A percentile compares a stretch with the other conserved stretches of the same genome.
These are phyloP conservation scores for Drosophila neonasuta DNA, from an alignment of 2,888 invertebrate species.

Conservation along the genomic window DNA sequence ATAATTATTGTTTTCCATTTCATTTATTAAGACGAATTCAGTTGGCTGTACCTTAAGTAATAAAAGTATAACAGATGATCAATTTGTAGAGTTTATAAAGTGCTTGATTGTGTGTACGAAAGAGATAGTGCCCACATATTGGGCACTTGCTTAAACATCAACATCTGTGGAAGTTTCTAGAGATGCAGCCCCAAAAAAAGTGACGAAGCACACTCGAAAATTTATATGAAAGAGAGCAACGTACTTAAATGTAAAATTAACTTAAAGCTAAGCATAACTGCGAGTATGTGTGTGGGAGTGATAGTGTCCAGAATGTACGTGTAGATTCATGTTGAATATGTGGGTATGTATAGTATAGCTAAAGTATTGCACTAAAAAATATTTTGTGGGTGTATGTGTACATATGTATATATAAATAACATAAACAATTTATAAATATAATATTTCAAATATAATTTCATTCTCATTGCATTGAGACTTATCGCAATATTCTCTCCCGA, in stretches of 20 bases:
- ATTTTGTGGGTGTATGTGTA: constrained; percentile 6
- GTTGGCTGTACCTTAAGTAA: constrained; percentile 18
- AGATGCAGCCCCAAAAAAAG: constrained; percentile 48
- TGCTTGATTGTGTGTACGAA: constrained; percentile 2
- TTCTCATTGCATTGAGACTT: constrained; percentile 20
- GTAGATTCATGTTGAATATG: constrained; percentile 24
- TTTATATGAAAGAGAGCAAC: constrained; percentile 27
- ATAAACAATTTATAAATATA: constrained; percentile 69
- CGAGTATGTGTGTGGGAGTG: constrained; percentile 33
- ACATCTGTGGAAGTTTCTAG: constrained; percentile 63
- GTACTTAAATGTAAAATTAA: constrained; percentile 60
- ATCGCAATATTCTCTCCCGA: constrained; percentile 17
- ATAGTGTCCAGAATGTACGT: not conserved
- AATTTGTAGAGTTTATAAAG: constrained; percentile 21
- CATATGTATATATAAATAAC: constrained; percentile 47
- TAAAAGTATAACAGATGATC: constrained; percentile 26
- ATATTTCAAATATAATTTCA: constrained; percentile 29
- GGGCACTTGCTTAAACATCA: constrained; percentile 20
- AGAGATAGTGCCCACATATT: constrained; percentile 14
- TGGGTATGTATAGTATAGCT: constrained; percentile 46
- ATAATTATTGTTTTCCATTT: constrained; percentile 8
- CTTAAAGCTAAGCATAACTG: constrained; percentile 58
- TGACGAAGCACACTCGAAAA: constrained; percentile 43
- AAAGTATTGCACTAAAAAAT: constrained; percentile 73
- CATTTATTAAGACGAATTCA: constrained; percentile 15